These are phyloP conservation scores for Cynocephalus volans DNA, from an alignment of 2,113 vertebrate species.

Conservation along the genomic window DNA sequence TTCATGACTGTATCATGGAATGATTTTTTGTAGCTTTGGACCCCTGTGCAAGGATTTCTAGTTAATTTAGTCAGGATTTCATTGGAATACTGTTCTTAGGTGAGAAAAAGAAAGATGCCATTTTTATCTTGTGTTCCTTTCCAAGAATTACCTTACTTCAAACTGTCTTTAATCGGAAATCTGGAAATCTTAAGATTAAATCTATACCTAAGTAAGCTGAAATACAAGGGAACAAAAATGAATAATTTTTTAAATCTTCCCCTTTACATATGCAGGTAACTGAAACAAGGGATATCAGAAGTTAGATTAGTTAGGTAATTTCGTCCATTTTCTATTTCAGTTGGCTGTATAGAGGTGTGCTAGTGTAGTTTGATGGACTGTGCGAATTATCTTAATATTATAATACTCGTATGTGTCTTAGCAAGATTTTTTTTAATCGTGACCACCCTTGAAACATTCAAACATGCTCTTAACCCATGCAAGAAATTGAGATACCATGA, in stretches of 20 bases:
- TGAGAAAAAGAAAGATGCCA: conserved; percentile 63
- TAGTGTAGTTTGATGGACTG: background rate
- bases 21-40: conserved; percentile 64
- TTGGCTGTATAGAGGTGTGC: background rate
- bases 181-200: conserved; percentile 27
- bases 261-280: conserved; percentile 62
- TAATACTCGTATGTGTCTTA: conserved; percentile 21
- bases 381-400: conserved; percentile 50
- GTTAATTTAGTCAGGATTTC: conserved; percentile 76
- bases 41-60: conserved; percentile 38
- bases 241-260: conserved; percentile 48
- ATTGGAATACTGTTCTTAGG: conserved; percentile 68
- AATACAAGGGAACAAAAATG: background rate
- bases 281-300: background rate
- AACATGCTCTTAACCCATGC: background rate
- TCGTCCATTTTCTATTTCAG: conserved; percentile 22
- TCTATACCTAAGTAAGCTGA: conserved; percentile 61
- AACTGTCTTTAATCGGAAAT: conserved; percentile 34
- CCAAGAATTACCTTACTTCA: conserved; percentile 58
- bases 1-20: conserved; percentile 47
- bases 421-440: background rate
- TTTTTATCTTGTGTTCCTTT: conserved; percentile 61
- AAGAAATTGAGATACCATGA: background rate
- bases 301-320: conserved; percentile 37
- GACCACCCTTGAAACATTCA: background rate